phyloP scores from a whole-genome alignment of 2,888 invertebrate genomes.

The Cosmopolites sordidus region DNA sequence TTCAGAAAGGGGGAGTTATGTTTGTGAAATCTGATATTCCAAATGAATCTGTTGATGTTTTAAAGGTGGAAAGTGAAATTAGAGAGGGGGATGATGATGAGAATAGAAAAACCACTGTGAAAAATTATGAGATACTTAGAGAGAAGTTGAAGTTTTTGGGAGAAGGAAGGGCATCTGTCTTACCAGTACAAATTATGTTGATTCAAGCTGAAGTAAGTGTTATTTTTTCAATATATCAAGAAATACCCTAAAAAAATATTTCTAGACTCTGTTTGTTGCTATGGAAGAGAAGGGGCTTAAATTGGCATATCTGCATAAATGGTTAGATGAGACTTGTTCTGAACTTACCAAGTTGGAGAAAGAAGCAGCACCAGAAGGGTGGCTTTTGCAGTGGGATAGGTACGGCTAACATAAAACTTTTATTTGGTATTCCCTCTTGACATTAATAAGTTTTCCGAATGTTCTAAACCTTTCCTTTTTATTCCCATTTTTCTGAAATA shows the following conservation, averaged over 20 bases:
- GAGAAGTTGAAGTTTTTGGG: slow-evolving; percentile 58
- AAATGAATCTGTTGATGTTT: slow-evolving; percentile 20
- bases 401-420: slow-evolving; percentile 45
- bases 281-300: slow-evolving; percentile 59
- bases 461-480: no score
- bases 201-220: slow-evolving; percentile 57
- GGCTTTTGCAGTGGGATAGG: slow-evolving; percentile 73
- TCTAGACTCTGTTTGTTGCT: slow-evolving; percentile 61
- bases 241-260: slow-evolving; percentile 20
- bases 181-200: slow-evolving; percentile 57
- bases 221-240: background rate
- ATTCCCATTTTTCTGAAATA: no score
- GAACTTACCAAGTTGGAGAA: slow-evolving; percentile 61
- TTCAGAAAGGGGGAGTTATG: slow-evolving; percentile 46
- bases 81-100: slow-evolving; percentile 17
- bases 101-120: slow-evolving; percentile 41
- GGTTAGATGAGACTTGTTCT: slow-evolving; percentile 57
- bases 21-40: slow-evolving; percentile 39
- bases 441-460: no score
- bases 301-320: slow-evolving; percentile 56
- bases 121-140: slow-evolving; percentile 49
- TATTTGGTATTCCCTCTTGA: no score
- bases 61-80: slow-evolving; percentile 23
- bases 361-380: slow-evolving; percentile 62
- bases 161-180: slow-evolving; percentile 53